Evolutionary conservation across 2,113 vertebrate species (phyloP).

Genomic region (Oenanthe oenanthe): DNA sequence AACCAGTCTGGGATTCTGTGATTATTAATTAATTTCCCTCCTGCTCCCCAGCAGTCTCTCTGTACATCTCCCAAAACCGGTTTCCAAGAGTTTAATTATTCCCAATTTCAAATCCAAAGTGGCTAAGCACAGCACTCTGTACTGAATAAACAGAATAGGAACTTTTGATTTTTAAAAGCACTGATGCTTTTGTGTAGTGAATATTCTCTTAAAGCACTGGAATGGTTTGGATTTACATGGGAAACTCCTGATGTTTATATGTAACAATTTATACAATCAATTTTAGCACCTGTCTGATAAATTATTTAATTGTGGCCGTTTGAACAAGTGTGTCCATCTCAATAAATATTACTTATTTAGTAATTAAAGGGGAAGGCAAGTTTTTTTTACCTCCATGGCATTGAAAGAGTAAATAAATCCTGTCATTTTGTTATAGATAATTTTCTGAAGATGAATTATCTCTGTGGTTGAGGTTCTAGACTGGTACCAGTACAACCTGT

Average conservation of each 20-base stretch:
- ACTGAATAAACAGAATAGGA: background rate
- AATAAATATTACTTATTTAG: background rate
- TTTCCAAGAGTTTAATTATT: background rate
- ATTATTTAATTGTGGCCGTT: background rate
- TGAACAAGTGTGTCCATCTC: background rate
- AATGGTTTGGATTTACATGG: background rate
- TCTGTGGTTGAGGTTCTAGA: background rate
- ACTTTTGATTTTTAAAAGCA: background rate
- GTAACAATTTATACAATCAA: background rate
- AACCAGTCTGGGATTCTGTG: background rate
- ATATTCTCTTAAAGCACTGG: background rate
- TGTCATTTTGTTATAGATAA: background rate
- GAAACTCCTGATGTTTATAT: background rate
- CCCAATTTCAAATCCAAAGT: background rate
- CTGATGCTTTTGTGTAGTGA: background rate
- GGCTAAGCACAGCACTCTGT: background rate
- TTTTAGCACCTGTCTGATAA: background rate
- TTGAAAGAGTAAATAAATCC: background rate
- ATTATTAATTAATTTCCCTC: background rate
- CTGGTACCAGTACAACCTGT: background rate
- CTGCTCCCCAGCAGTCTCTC: background rate
- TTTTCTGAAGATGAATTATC: background rate
- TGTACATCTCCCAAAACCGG: background rate
- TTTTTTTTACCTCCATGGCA: background rate
- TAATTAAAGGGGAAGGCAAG: background rate